Evolutionary conservation across 2,888 invertebrate species (phyloP), one percentile per base, ranked within the genome.

Genomic region (Limenitis camilla): DNA sequence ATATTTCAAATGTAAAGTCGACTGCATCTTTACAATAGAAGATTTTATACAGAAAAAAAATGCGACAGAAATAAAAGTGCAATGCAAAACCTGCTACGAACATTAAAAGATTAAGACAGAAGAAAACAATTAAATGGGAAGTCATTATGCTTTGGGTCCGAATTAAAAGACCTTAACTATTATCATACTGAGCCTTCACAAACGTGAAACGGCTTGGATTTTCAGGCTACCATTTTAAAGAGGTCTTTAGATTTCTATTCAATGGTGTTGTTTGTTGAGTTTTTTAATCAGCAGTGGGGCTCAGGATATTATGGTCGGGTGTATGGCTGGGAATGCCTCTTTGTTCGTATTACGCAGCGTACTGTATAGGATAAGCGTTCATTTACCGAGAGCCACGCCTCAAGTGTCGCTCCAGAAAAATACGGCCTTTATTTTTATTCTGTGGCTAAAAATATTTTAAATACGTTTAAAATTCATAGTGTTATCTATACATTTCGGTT

Each of bases 331-430:
- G 46, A 58, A 51, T 55, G 55, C 52, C 52, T 52, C 54, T 52
- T 55, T 53, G 55, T 56, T 49, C 51, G 53, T 52, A 55, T 53
- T 56, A 58, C 52, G 46, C 42, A 56, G 54, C 49, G 45, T 45
- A 48, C 46, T 53, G 57, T 55, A 53, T 55, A 56, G 56, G 58
- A 55, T 49, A 55, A 54, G 54, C 54, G 54, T 51, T 56, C 60
- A 60, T 60, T 56, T 56, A 50, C 46, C 40, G 54, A 33, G 51
- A 54, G 52, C 54, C 54, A 49, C 56, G 56, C 60, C 56, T 58
- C 52, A 59, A 59, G 52, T 57, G 50, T 56, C 48, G 35, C 40
- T 45, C 45, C 44, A 40, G 50, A 51, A 51, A 49, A 51, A 51
- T 51, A 51, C 40, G 40, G 40, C 27, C 35, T 7, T 35, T 38